phyloP scores from a whole-genome alignment of 2,888 invertebrate genomes.

The Prosopocoilus inquinatus region DNA sequence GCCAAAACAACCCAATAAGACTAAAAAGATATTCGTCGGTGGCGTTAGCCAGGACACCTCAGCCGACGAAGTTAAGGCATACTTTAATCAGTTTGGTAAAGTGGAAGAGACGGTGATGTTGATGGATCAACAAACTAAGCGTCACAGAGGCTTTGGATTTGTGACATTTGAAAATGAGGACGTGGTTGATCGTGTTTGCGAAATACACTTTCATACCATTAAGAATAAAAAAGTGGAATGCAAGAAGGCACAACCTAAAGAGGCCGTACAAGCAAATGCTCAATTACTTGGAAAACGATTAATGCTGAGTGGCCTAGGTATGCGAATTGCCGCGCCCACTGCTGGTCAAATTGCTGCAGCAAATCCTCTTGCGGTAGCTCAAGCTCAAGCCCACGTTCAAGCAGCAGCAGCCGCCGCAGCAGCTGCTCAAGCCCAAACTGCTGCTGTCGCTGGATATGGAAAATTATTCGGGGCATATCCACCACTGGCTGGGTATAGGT shows the following conservation, averaged over 20 bases:
- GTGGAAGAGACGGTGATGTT: slow-evolving; percentile 91
- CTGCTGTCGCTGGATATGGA: slow-evolving; percentile 64
- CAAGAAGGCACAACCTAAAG: slow-evolving; percentile 90
- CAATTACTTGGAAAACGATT: slow-evolving; percentile 67
- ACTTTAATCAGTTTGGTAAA: slow-evolving; percentile 86
- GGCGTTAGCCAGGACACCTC: slow-evolving; percentile 91
- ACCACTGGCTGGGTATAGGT: slow-evolving; percentile 58
- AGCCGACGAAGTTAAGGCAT: slow-evolving; percentile 85
- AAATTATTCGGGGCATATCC: slow-evolving; percentile 65
- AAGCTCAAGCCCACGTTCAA: slow-evolving; percentile 42
- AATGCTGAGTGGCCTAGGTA: slow-evolving; percentile 70
- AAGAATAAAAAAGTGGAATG: slow-evolving; percentile 90
- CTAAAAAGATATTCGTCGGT: slow-evolving; percentile 90
- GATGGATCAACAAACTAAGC: slow-evolving; percentile 91
- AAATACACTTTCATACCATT: slow-evolving; percentile 89
- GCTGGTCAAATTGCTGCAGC: slow-evolving; percentile 59
- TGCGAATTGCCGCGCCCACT: slow-evolving; percentile 61
- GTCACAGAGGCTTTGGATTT: slow-evolving; percentile 88
- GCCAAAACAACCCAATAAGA: slow-evolving; percentile 80
- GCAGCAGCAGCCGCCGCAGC: slow-evolving; percentile 50
- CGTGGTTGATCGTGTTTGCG: slow-evolving; percentile 89
- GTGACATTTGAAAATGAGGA: slow-evolving; percentile 91
- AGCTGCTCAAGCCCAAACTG: slow-evolving; percentile 59
- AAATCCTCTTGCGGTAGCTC: slow-evolving; percentile 56
- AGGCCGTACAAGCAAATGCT: slow-evolving; percentile 73